Base-by-base conservation (phyloP, 2,888 invertebrate species). In the Platypus cylindrus region DNA sequence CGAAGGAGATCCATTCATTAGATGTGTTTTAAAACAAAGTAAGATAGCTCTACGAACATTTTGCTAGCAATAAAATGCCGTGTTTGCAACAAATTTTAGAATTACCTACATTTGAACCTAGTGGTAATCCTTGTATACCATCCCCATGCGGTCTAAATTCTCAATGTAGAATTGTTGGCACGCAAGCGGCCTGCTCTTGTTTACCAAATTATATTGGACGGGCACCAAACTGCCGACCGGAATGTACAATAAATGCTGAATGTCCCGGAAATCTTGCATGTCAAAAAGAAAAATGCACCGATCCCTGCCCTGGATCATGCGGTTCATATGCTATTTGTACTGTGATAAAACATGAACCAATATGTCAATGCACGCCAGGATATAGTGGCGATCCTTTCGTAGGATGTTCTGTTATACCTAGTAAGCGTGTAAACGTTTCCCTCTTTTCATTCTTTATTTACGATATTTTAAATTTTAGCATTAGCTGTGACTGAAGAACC, bases 271-370 rank as follows among this genome's bases (percentile, higher is more conserved):
- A 75, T 53, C 68, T 72, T 56, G 82, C 85, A 40, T 87, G 87
- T 59, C 73, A 81, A 45, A 78, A 78, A 56, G 76, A 77, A 53
- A 77, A 73, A 59, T 86, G 85, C 58, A 67, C 69, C 40, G 80
- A 85, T 55, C 85, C 86, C 34, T 87, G 86, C 54, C 69, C 72
- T 32, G 82, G 80, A 27, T 74, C 79, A 30, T 85, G 85, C 56
- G 84, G 84, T 30, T 59, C 74, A 37, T 71, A 76, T 53, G 76
- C 85, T 16, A 66, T 73, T 41, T 89, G 89, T 58, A 71, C 70
- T 45, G 81, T 80, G 32, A 66, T 78, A 48, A 80, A 79, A 55
- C 85, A 87, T 58, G 72, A 76, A 47, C 83, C 85, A 38, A 65
- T 77, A 41, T 87, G 86, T 55, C 75, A 73, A 50, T 85, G 85